Evolutionary conservation across 2,797 vertebrate species (phyloP), one percentile per base, ranked within the genome.

Genomic region (Cirrhinus mrigala): DNA sequence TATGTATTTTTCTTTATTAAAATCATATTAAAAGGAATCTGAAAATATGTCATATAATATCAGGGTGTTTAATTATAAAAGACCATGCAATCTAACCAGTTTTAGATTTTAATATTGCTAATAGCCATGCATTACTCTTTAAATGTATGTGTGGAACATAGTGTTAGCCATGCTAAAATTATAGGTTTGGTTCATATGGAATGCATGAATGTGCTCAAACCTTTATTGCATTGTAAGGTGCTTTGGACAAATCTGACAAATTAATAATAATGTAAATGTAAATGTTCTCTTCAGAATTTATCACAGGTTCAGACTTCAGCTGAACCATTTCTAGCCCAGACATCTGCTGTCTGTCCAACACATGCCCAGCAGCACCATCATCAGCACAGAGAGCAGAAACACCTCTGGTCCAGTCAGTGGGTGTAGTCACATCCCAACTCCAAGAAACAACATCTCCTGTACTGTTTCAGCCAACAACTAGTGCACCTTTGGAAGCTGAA

Each of bases 311-410:
- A 58, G 4, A 70, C 20, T 70, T 70, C 37, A 70, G 18, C 37
- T 40, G 68, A 62, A 64, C 18, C 68, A 22, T 40, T 44, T 22
- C 37, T n/a, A 22, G 68, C 37, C 68, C 68, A 70, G 68, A 44
- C 68, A 44, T n/a, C 68, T 70, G 37, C 68, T 62, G 60, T 11
- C 37, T 22, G 20, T 70, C 68, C 20, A 70, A 70, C 68, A 44
- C 37, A 70, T 70, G 18, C 37, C 8, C 20, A 4, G 37, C 18
- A 3, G 37, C 68, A 20, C 37, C 69, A n/a, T 71, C 69, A 71
- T n/a, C 69, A 46, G 37, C 22, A 46, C 69, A 46, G 69, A 71
- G 69, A 71, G 40, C 69, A 14, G 69, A 71, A 70, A 70, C 68
- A 8, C 40, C 40, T 44, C 7, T 44, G 40, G 40, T 8, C 40